Percentiles rank a stretch among this genome's conserved stretches.
These are phyloP conservation scores for Plagodis pulveraria DNA, from an alignment of 2,888 invertebrate genomes.

Conservation along the genomic window DNA sequence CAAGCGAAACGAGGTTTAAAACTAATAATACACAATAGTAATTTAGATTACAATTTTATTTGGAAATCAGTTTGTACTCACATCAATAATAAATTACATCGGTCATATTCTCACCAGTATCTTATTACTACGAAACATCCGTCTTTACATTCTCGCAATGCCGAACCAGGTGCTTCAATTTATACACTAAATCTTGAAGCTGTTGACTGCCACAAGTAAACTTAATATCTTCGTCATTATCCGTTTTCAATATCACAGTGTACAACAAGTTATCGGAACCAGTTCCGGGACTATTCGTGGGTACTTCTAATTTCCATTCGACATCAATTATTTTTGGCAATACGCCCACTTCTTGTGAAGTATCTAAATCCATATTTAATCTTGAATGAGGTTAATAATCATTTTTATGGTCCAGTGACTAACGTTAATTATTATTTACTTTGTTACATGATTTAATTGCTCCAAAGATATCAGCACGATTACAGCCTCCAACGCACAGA, in stretches of 20 bases:
- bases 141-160: slow-evolving; percentile 85
- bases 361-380: slow-evolving; percentile 46
- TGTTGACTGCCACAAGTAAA: slow-evolving; percentile 87
- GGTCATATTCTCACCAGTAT: slow-evolving; percentile 4
- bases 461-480: too few relatives aligned
- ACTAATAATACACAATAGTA: too few relatives aligned
- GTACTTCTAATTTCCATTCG: slow-evolving; percentile 86
- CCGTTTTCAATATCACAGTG: slow-evolving; percentile 71
- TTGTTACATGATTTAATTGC: too few relatives aligned
- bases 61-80: slow-evolving; percentile 16
- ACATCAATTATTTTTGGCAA: slow-evolving; percentile 84
- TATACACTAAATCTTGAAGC: slow-evolving; percentile 87
- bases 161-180: slow-evolving; percentile 86
- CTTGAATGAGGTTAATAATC: too few relatives aligned
- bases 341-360: slow-evolving; percentile 46
- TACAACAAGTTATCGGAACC: slow-evolving; percentile 75
- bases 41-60: slow-evolving; percentile 1
- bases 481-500: too few relatives aligned
- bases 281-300: slow-evolving; percentile 69
- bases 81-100: slow-evolving; percentile 20
- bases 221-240: slow-evolving; percentile 74
- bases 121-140: slow-evolving; percentile 53
- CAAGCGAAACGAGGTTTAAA: too few relatives aligned
- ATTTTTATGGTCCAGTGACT: too few relatives aligned
- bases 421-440: too few relatives aligned